Base-by-base conservation (phyloP, 2,797 vertebrate species). In the Enoplosus armatus region DNA sequence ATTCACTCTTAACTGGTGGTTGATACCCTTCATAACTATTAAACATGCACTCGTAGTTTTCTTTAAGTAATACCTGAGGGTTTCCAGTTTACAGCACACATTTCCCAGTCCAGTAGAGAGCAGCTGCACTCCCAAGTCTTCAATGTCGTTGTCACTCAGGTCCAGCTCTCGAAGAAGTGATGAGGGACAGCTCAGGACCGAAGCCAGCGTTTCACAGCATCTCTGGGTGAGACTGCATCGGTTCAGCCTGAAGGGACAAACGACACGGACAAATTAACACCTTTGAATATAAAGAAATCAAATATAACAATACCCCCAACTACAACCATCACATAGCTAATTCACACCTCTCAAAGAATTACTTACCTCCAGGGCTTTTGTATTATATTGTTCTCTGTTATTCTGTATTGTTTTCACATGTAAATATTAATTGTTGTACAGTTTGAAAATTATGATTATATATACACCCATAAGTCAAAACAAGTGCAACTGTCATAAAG, bases 61-160 rank as follows among this genome's bases (percentile, higher is more conserved):
- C 10, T 58, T 16, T 27, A 24, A 54, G 60, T 20, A 6, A 22
- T 66, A 85, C 83, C 83, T 62, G 18, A 84, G 70, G 1, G 6
- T 51, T 50, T 66, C 60, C 74, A 85, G 70, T 66, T 60, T 69
- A 56, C 83, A 80, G 59, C 33, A 7, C 10, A 2, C 0, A 12
- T 77, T 26, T 41, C 31, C 26, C 39, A 85, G 48, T 50, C 74
- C 74, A 1, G 0, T 2, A 15, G 26, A 80, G 18, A 85, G 83
- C 43, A 29, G 31, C 78, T 74, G 1, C 16, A 85, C 54, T 77
- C 83, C 78, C 4, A 27, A 39, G 41, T 81, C 74, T 31, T 18
- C 26, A 2, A 77, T 73, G 65, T 77, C 45, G 6, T 84, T 80
- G 69, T 80, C 29, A 27, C 77, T 80, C 58, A 80, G 54, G 39